These are phyloP conservation scores for Phylloscopus trochiloides DNA, from an alignment of 2,113 vertebrate species.

Conservation along the genomic window DNA sequence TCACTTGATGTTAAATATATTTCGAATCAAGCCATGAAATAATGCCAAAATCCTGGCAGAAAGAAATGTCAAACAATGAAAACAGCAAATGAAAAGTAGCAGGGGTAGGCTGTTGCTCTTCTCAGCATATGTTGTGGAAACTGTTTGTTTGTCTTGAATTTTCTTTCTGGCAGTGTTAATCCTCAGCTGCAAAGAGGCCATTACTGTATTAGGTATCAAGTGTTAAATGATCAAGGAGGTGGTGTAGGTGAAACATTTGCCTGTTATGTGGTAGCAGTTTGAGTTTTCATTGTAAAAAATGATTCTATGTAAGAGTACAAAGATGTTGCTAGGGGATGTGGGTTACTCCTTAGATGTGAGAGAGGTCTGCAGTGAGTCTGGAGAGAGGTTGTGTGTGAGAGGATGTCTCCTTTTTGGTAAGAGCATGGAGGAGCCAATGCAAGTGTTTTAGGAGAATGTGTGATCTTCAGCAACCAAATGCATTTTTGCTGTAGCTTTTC, in stretches of 20 bases:
- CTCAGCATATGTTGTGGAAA: constrained; percentile 22
- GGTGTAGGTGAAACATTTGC: background rate
- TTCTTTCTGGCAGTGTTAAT: constrained; percentile 16
- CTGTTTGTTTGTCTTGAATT: constrained; percentile 43
- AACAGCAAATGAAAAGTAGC: constrained; percentile 41
- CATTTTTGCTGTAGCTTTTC: background rate
- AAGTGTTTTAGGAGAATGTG: background rate
- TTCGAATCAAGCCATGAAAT: constrained; percentile 43
- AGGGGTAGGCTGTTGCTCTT: constrained; percentile 31
- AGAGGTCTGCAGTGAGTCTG: background rate
- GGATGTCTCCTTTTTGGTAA: background rate
- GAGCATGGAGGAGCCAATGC: background rate
- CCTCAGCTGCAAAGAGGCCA: background rate
- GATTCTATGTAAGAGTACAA: background rate
- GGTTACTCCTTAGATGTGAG: background rate
- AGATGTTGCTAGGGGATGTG: background rate
- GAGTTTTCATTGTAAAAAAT: background rate
- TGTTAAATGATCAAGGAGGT: background rate
- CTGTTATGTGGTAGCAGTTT: background rate
- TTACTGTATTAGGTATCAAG: constrained; percentile 4
- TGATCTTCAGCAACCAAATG: background rate
- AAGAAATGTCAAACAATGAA: constrained; percentile 53
- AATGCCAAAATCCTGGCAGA: constrained; percentile 41
- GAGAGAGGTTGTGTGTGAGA: background rate
- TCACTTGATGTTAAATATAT: constrained; percentile 52